Evolutionary conservation across 2,797 vertebrate species (phyloP).

Genomic region (Chelon auratus): DNA sequence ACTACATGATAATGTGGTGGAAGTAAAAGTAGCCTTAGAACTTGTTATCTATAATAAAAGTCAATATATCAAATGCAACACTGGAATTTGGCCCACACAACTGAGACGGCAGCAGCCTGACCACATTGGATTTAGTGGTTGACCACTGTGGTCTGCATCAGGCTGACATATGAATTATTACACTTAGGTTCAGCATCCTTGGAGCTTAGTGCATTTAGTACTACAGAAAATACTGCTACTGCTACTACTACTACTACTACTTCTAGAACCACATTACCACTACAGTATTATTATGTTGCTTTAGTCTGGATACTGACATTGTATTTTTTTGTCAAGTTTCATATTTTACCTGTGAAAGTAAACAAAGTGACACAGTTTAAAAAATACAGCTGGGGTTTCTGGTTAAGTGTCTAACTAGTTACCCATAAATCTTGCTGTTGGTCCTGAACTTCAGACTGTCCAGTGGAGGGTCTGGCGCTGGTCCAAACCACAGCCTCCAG

Average conservation of each 20-base stretch:
- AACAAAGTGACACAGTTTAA: background rate
- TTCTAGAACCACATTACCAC: no score
- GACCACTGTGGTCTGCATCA: constrained; percentile 4
- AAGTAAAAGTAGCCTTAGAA: background rate
- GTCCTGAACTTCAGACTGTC: constrained; percentile 24
- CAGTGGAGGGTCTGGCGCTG: constrained; percentile 44
- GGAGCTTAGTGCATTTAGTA: constrained; percentile 7
- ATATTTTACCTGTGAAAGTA: background rate
- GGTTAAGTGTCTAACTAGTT: background rate
- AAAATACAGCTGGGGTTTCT: background rate
- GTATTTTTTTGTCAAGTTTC: background rate
- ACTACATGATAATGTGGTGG: background rate
- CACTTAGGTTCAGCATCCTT: background rate
- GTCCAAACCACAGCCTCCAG: constrained; percentile 56
- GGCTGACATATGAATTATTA: constrained; percentile 29
- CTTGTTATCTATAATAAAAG: background rate
- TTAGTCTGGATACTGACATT: background rate
- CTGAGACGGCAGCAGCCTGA: constrained; percentile 38
- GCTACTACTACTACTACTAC: no score
- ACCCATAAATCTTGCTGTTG: constrained; percentile 1
- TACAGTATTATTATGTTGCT: background rate
- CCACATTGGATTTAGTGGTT: constrained; percentile 41
- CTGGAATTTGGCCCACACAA: background rate
- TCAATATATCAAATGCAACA: constrained; percentile 6
- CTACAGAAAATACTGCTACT: no score